These are phyloP conservation scores for Hyposoter dolosus DNA, from an alignment of 2,888 invertebrate species.

Conservation along the genomic window DNA sequence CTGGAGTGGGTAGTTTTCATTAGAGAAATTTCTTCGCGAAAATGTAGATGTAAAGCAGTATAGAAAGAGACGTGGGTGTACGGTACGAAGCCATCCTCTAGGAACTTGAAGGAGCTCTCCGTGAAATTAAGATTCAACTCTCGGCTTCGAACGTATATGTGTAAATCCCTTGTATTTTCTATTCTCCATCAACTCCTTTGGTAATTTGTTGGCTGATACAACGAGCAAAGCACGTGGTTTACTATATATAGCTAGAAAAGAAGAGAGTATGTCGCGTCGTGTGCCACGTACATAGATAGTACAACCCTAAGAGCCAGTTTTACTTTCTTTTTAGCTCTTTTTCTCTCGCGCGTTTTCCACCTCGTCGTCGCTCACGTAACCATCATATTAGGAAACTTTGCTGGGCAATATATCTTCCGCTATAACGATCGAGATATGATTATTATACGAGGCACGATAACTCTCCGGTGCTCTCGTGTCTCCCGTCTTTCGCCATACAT, in stretches of 20 bases:
- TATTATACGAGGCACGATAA: conserved; percentile 68
- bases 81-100: conserved; percentile 51
- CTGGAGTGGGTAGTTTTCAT: conserved; percentile 69
- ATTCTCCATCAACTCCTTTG: conserved; percentile 34
- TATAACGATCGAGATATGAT: conserved; percentile 70
- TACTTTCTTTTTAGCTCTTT: conserved; percentile 19
- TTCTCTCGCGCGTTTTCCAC: conserved; percentile 36
- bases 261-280: conserved; percentile 17
- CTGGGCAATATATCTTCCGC: conserved; percentile 69
- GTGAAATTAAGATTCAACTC: conserved; percentile 51
- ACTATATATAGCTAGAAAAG: background rate
- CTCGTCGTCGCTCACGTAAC: conserved; percentile 64
- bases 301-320: conserved; percentile 25
- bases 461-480: conserved; percentile 50
- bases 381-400: conserved; percentile 73
- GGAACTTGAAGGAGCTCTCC: conserved; percentile 42
- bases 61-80: conserved; percentile 50
- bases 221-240: conserved; percentile 38
- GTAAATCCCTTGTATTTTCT: conserved; percentile 44
- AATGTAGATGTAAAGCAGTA: conserved; percentile 53
- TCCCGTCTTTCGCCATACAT: conserved; percentile 42
- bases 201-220: conserved; percentile 61
- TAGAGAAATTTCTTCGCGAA: conserved; percentile 68
- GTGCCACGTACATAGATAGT: conserved; percentile 4
- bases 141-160: conserved; percentile 24